phyloP scores from a whole-genome alignment of 1,140 invertebrate genomes.

The Atopsyche davidsoni region DNA sequence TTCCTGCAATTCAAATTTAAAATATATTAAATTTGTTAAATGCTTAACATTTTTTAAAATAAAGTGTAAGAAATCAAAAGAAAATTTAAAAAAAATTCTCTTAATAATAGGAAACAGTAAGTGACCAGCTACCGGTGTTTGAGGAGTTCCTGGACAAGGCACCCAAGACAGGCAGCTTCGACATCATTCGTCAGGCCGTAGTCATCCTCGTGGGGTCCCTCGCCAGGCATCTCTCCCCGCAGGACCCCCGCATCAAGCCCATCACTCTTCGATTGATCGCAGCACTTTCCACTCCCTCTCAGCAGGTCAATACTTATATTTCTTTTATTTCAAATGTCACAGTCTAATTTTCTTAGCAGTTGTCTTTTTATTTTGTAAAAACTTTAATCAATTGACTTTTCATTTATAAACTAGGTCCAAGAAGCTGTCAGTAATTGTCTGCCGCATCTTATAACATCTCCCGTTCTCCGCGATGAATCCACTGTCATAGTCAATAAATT shows the following conservation, averaged over 20 bases:
- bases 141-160: slow-evolving; percentile 87
- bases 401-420: slow-evolving; percentile 67
- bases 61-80: background rate
- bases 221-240: slow-evolving; percentile 88
- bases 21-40: background rate
- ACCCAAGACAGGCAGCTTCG: slow-evolving; percentile 83
- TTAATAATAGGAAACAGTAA: slow-evolving; percentile 51
- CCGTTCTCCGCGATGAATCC: slow-evolving; percentile 85
- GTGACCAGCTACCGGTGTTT: slow-evolving; percentile 78
- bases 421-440: slow-evolving; percentile 96
- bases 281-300: slow-evolving; percentile 92
- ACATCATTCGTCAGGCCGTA: slow-evolving; percentile 90
- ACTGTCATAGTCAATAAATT: slow-evolving; percentile 83
- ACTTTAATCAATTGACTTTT: background rate
- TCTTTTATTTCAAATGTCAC: too few relatives aligned
- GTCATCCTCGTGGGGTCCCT: slow-evolving; percentile 96
- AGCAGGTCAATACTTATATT: slow-evolving; percentile 71
- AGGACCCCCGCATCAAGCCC: slow-evolving; percentile 81
- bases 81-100: background rate
- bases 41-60: background rate
- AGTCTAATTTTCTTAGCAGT: too few relatives aligned
- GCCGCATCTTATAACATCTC: slow-evolving; percentile 75
- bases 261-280: slow-evolving; percentile 88
- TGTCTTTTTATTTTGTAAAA: too few relatives aligned
- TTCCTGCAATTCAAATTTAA: background rate